Evolutionary conservation across 2,113 vertebrate genomes (phyloP).

Genomic region (Cnemophilus loriae): DNA sequence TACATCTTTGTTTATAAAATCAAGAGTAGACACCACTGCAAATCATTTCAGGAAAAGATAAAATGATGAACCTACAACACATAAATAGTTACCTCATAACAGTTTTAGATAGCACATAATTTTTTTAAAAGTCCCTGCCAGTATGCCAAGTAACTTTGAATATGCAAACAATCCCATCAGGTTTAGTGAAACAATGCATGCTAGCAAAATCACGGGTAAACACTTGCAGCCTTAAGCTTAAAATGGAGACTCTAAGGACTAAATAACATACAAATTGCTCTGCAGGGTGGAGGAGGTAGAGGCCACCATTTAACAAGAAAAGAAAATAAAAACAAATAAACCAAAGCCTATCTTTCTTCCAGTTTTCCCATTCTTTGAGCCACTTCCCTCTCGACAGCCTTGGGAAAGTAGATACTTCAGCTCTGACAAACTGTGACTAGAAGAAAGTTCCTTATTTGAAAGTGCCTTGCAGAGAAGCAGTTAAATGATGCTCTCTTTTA

Average conservation of each 20-base stretch:
- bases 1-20: neutral
- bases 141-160: neutral
- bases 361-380: neutral
- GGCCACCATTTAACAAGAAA: neutral
- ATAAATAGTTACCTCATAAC: neutral
- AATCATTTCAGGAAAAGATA: neutral
- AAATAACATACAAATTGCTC: neutral
- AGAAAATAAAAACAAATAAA: neutral
- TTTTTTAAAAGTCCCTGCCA: neutral
- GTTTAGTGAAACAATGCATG: neutral
- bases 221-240: neutral
- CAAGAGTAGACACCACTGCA: neutral
- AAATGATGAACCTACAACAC: neutral
- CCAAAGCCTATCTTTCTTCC: neutral
- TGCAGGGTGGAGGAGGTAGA: neutral
- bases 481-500: neutral
- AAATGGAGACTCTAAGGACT: neutral
- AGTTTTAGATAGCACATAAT: accelerated
- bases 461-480: neutral
- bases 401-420: neutral
- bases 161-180: neutral
- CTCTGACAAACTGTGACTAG: neutral
- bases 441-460: neutral
- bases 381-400: neutral
- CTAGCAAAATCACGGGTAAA: neutral